A percentile compares a stretch with the other conserved stretches of the same genome.
phyloP scores from a whole-genome alignment of 37 sponge, comb jelly and placozoan species.

The Mnemiopsis leidyi region DNA sequence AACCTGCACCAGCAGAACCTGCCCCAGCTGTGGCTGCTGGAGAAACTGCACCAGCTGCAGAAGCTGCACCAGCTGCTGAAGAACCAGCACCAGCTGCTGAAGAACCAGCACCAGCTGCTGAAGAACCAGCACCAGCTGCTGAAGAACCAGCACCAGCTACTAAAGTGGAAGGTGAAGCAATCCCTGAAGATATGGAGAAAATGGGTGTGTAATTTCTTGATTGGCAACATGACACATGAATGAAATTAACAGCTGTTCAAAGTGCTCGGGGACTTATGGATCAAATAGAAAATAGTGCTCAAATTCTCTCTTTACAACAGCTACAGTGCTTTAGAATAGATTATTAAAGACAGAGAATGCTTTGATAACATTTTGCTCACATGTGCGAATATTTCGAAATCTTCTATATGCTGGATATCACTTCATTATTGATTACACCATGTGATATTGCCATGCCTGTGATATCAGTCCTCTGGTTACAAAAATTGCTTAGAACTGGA shows the following conservation, averaged over 20 bases:
- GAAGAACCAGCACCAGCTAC: constrained; percentile 12
- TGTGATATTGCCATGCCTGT: too few species aligned
- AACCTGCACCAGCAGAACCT: not conserved
- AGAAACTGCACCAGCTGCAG: not conserved
- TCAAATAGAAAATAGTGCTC: too few species aligned
- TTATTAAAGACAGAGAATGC: not conserved
- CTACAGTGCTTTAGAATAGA: too few species aligned
- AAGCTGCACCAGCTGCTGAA: constrained; percentile 19
- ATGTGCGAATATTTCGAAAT: too few species aligned
- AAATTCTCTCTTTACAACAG: too few species aligned
- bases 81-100: constrained; percentile 29
- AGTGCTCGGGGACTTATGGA: too few species aligned
- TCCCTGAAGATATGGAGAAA: constrained; percentile 15
- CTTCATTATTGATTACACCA: too few species aligned
- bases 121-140: not conserved
- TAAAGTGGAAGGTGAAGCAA: not conserved
- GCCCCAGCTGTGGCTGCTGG: constrained; percentile 13
- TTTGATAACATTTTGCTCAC: not conserved
- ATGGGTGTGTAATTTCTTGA: constrained; percentile 23
- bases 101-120: not conserved
- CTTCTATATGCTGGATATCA: too few species aligned
- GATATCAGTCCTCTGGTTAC: too few species aligned
- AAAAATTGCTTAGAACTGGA: too few species aligned
- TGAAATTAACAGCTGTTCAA: not conserved
- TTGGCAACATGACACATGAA: not conserved